Evolutionary conservation across 35 echinoderm and acorn worm species (phyloP), one percentile per base, ranked within the genome.

Genomic region (Ophioderma brevispina): DNA sequence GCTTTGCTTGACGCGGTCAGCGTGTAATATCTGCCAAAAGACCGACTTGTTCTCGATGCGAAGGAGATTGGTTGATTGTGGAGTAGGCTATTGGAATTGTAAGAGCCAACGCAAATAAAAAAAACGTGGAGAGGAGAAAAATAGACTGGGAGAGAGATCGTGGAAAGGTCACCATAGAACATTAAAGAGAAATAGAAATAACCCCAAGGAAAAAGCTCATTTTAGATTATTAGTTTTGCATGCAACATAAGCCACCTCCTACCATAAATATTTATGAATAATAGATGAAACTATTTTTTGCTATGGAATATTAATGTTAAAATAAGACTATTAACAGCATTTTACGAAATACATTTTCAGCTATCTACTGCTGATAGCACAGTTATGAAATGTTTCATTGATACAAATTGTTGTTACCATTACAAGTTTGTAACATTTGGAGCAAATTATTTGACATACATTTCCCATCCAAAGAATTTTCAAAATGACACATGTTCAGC

Each of bases 1-100:
- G 59, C 59, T 70, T 70, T 70, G n/a, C 59, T 70, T 70, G 59
- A 70, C 59, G 59, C 59, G 59, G 46, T 70, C 59, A 70, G 59
- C 28, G 59, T 70, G 59, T 70, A 70, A 25, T 70, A 70, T 70
- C 59, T 18, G 59, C 10, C 59, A 70, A 70, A 70, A 70, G 59
- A 70, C 59, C 15, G 59, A 30, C 59, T 70, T 30, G 28, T 70
- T 70, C 59, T 70, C 59, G 28, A 15, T 70, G 59, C 59, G 17
- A 70, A 70, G 2, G 59, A 70, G 59, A 70, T 70, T 70, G 59
- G 59, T 70, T 6, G 23, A 70, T 30, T 18, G 59, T 70, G 59
- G 23, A 70, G 59, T 70, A 30, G 17, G 17, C 59, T 70, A 70
- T 70, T 70, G 59, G 59, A 70, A 70, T 70, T 70, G 59, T 70